Percentiles rank a stretch among this genome's conserved stretches.
These are phyloP conservation scores for Diplazon laetatorius DNA, from an alignment of 2,888 invertebrate genomes.

Conservation along the genomic window DNA sequence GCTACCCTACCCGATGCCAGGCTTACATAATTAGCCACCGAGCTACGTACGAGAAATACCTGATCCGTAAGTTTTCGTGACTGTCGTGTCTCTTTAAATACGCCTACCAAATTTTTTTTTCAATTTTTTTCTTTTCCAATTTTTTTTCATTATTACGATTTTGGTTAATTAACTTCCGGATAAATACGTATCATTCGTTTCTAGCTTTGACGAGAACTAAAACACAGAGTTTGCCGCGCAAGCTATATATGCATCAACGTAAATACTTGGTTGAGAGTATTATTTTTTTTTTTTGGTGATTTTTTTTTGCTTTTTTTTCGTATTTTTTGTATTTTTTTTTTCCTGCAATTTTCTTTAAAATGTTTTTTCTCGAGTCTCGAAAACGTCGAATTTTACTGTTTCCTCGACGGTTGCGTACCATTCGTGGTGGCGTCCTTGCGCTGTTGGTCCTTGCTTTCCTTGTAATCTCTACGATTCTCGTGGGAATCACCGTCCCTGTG, in stretches of 20 bases:
- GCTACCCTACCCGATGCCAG: constrained; percentile 65
- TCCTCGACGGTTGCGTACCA: constrained; percentile 62
- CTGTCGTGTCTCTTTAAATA: constrained; percentile 46
- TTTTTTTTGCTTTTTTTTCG: constrained; percentile 6
- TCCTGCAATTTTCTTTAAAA: too few species aligned
- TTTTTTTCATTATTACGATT: constrained; percentile 12
- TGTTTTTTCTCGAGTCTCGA: constrained; percentile 56
- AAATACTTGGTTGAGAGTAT: constrained; percentile 59
- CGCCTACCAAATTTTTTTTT: constrained; percentile 41
- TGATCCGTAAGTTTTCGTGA: constrained; percentile 64
- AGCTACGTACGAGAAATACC: constrained; percentile 65
- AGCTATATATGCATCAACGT: constrained; percentile 65
- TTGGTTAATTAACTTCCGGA: constrained; percentile 47
- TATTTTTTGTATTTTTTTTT: constrained; percentile 42
- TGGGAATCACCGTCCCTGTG: constrained; percentile 71
- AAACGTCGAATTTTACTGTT: constrained; percentile 63
- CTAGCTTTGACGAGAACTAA: constrained; percentile 62
- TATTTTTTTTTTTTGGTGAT: constrained; percentile 16
- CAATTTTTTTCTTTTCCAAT: constrained; percentile 30
- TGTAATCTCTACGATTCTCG: constrained; percentile 70
- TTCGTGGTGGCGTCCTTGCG: constrained; percentile 59
- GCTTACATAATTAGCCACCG: constrained; percentile 66
- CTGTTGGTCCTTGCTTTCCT: constrained; percentile 69
- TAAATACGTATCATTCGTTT: constrained; percentile 59
- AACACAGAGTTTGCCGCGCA: constrained; percentile 66